Evolutionary conservation across 2,113 vertebrate species (phyloP), one percentile per base, ranked within the genome.

Genomic region (Nothoprocta perdicaria): DNA sequence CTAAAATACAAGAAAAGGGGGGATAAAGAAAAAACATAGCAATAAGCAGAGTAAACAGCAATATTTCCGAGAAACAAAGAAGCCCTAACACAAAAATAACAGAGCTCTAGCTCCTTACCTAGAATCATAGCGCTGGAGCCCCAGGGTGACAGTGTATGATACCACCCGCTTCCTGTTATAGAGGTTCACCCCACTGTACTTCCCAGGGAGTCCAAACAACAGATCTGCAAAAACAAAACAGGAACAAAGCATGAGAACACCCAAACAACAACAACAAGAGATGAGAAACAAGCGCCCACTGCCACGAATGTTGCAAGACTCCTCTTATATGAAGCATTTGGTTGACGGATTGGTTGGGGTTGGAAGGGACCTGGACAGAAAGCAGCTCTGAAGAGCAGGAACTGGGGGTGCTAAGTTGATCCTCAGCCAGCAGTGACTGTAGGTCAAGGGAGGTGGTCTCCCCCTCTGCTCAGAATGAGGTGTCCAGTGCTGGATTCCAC

Each of bases 151-250:
- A 1, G 98, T 98, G 94, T 99, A 99, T 0, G 98, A 98, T 57
- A 99, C 99, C 90, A 99, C 98, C 10, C 98, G 96, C 89, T 97
- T 99, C 95, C 97, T 97, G 72, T 98, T 98, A 73, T 98, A 99
- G 50, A 99, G 98, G 94, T 95, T 99, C 86, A 99, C 98, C 5
- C 99, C 99, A 0, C 99, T 99, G 97, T 98, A 98, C 87, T 98
- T 98, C 65, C 98, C 99, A 0, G 98, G 99, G 27, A 99, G 98
- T 0, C 99, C 99, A 2, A 99, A 99, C 48, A 99, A 95, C 95
- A 99, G 96, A 73, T 99, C 99, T 99, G 95, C 57, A 96, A 91
- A 46, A 43, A 26, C 22, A 86, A 3, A 61, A n/a, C 0, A 3
- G 0, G 29, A 46, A n/a, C 0, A 0, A 7, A 43, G 4, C 40